A percentile compares a stretch with the other conserved stretches of the same genome.
Evolutionary conservation across 2,113 vertebrate species (phyloP).

Genomic region (Hemiscyllium ocellatum): DNA sequence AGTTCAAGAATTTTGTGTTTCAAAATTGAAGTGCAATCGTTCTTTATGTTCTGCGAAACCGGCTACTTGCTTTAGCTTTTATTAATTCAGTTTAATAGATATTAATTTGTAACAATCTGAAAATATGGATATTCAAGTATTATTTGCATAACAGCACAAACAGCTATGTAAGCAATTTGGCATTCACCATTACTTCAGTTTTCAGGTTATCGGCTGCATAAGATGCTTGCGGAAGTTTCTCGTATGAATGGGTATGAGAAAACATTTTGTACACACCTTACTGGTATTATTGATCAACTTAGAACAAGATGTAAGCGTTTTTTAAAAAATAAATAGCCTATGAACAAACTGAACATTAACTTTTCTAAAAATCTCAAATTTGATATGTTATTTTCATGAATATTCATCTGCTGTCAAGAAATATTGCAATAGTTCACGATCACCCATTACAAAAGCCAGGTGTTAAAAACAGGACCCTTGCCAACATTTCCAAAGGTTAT

Average conservation of each 20-base stretch:
- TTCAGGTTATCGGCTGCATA: too few relatives aligned
- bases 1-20: background rate
- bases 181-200: background rate
- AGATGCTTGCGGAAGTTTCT: background rate
- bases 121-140: background rate
- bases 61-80: background rate
- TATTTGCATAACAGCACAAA: background rate
- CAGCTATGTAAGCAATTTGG: too few relatives aligned
- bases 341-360: background rate
- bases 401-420: background rate
- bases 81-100: background rate
- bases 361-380: background rate
- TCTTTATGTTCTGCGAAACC: background rate
- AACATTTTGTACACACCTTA: background rate
- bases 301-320: background rate
- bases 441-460: background rate
- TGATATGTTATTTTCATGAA: background rate
- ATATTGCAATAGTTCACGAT: background rate
- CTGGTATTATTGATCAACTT: too few relatives aligned
- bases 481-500: background rate
- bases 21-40: background rate
- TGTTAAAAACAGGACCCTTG: background rate
- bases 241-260: background rate
- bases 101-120: background rate
- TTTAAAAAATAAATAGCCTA: background rate